Conservation (phyloP, 1,140 invertebrate genomes). For the Aphis craccivora region DNA sequence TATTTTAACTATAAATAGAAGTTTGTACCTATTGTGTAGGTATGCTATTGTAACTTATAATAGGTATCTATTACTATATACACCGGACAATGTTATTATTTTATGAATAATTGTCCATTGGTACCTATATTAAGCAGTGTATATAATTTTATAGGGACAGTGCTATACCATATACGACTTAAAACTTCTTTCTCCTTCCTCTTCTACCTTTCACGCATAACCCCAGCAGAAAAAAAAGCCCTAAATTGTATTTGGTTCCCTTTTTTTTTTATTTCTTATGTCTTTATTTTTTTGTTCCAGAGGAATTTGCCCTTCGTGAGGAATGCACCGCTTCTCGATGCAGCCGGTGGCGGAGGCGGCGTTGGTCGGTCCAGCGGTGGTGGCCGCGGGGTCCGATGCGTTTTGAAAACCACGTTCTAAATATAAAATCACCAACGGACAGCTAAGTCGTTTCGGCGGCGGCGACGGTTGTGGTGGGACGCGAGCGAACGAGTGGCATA, state of each 20-base stretch:
- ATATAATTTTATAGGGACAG: background rate
- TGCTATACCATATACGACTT: background rate
- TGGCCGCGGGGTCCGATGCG: constrained; percentile 14
- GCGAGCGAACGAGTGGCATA: background rate
- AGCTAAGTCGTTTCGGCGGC: background rate
- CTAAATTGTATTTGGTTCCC: background rate
- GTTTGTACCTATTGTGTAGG: background rate
- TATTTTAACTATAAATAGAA: background rate
- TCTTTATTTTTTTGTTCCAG: constrained; percentile 33
- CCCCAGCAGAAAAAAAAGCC: too few relatives aligned
- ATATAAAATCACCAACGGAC: constrained; percentile 49
- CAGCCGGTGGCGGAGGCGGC: background rate
- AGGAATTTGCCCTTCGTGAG: constrained; percentile 42
- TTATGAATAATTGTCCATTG: background rate
- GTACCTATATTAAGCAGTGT: background rate
- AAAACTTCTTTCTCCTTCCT: background rate
- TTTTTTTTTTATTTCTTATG: background rate
- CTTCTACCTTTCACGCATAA: background rate
- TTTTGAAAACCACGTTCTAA: constrained; percentile 55
- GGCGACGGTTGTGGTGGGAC: background rate
- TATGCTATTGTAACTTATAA: background rate
- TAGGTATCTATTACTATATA: background rate
- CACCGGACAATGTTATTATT: background rate
- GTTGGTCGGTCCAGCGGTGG: background rate
- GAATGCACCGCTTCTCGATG: background rate